Evolutionary conservation across 2,888 invertebrate species (phyloP).

Genomic region (Isoperla grammatica): DNA sequence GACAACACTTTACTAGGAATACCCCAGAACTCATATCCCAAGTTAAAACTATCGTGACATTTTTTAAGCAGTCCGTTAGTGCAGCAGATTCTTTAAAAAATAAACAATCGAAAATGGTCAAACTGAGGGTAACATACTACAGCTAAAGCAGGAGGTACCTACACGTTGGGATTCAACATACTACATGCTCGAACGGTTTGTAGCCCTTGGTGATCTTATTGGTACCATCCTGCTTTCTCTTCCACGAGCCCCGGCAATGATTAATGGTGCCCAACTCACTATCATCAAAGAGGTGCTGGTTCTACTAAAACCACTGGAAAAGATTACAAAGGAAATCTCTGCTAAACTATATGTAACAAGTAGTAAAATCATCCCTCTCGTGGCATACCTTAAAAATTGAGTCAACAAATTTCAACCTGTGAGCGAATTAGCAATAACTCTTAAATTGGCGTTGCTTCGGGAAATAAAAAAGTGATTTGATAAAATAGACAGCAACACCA

Average conservation of each 20-base stretch:
- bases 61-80: slow-evolving; percentile 30
- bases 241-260: slow-evolving; percentile 28
- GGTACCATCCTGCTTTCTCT: slow-evolving; percentile 26
- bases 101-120: slow-evolving; percentile 21
- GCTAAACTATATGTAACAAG: slow-evolving; percentile 29
- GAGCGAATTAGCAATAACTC: neutral
- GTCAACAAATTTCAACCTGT: neutral
- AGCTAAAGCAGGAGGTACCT: slow-evolving; percentile 2
- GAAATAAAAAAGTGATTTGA: slow-evolving; percentile 6
- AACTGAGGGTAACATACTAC: slow-evolving; percentile 27
- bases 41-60: slow-evolving; percentile 33
- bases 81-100: slow-evolving; percentile 29
- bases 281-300: slow-evolving; percentile 27
- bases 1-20: too few relatives aligned
- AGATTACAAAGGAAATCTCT: slow-evolving; percentile 30
- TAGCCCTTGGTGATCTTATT: slow-evolving; percentile 14
- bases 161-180: slow-evolving; percentile 13
- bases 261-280: slow-evolving; percentile 27
- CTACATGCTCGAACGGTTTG: slow-evolving; percentile 25
- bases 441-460: neutral
- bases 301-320: slow-evolving; percentile 30
- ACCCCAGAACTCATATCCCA: slow-evolving; percentile 23
- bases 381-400: slow-evolving; percentile 21
- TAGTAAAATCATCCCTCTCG: slow-evolving; percentile 30
- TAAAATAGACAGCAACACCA: slow-evolving; percentile 12